Percentiles rank a stretch among this genome's conserved stretches.
phyloP scores from a whole-genome alignment of 2,797 vertebrate species.

The Pterois miles region DNA sequence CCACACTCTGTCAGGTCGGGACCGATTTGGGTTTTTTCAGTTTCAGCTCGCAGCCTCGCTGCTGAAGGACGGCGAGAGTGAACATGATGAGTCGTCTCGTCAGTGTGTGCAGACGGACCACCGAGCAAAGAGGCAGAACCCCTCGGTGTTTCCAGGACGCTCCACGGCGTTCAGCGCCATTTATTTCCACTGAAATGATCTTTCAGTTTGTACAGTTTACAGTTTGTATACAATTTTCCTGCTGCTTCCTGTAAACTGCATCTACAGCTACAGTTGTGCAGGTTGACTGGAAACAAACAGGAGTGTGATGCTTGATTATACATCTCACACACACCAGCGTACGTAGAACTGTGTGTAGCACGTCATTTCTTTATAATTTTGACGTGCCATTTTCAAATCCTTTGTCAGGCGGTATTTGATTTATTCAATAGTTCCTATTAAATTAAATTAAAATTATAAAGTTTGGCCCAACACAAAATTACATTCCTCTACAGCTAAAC shows the following conservation, averaged over 20 bases:
- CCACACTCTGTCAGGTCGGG: conserved; percentile 21
- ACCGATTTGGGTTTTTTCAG: conserved; percentile 10
- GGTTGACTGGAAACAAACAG: conserved; percentile 13
- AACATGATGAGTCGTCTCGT: background rate
- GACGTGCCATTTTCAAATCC: too few relatives aligned
- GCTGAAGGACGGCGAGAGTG: conserved; percentile 30
- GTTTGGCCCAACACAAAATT: too few relatives aligned
- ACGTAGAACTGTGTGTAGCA: too few relatives aligned
- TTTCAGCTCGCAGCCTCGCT: conserved; percentile 5
- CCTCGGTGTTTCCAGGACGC: background rate
- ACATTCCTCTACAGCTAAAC: too few relatives aligned
- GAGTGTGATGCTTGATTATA: background rate
- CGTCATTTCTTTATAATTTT: too few relatives aligned
- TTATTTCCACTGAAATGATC: conserved; percentile 18
- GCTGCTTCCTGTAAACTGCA: background rate
- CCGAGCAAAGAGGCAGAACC: background rate
- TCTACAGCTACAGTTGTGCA: background rate
- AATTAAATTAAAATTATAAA: too few relatives aligned
- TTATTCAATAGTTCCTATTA: too few relatives aligned
- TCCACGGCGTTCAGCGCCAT: conserved; percentile 2
- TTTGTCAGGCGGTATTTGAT: too few relatives aligned
- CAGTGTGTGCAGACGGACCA: background rate
- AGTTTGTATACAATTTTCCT: too few relatives aligned
- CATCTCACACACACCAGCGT: too few relatives aligned
- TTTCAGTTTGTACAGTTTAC: conserved; percentile 20